These are phyloP conservation scores for Cryptosula pallasiana DNA, from an alignment of 2,888 invertebrate species.

Conservation along the genomic window DNA sequence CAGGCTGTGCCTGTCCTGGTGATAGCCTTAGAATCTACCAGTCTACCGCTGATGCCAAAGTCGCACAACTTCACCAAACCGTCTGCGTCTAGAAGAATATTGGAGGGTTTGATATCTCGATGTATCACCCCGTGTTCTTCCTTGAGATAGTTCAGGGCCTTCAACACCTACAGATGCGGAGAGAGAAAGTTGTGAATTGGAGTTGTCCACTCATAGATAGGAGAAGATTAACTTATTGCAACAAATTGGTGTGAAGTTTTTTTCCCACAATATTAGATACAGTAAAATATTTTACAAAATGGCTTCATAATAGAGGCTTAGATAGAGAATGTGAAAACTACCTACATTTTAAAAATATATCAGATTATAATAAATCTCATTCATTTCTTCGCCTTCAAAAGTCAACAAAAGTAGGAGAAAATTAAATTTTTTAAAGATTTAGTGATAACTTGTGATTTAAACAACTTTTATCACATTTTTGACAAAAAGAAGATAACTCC, in stretches of 20 bases:
- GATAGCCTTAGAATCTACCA: constrained; percentile 96
- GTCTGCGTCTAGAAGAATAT: constrained; percentile 89
- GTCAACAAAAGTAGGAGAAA: too few species aligned
- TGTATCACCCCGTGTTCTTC: constrained; percentile 95
- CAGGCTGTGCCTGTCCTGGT: constrained; percentile 90
- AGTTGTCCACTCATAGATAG: too few species aligned
- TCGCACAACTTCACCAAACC: constrained; percentile 97
- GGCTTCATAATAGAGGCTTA: background rate
- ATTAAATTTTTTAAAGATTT: too few species aligned
- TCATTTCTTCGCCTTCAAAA: too few species aligned
- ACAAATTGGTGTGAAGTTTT: too few species aligned
- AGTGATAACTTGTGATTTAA: too few species aligned
- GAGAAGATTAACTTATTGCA: too few species aligned
- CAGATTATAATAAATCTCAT: background rate
- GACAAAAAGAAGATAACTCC: too few species aligned
- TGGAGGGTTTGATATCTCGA: constrained; percentile 96
- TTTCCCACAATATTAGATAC: too few species aligned
- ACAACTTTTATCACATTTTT: too few species aligned
- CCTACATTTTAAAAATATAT: background rate
- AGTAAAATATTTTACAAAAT: background rate
- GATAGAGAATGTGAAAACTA: background rate
- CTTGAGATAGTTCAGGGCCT: constrained; percentile 94
- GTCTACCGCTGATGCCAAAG: constrained; percentile 96
- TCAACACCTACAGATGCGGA: constrained; percentile 54
- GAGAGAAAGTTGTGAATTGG: constrained; percentile 13